phyloP scores from a whole-genome alignment of 1,140 invertebrate species.

The Drosophila bocqueti region DNA sequence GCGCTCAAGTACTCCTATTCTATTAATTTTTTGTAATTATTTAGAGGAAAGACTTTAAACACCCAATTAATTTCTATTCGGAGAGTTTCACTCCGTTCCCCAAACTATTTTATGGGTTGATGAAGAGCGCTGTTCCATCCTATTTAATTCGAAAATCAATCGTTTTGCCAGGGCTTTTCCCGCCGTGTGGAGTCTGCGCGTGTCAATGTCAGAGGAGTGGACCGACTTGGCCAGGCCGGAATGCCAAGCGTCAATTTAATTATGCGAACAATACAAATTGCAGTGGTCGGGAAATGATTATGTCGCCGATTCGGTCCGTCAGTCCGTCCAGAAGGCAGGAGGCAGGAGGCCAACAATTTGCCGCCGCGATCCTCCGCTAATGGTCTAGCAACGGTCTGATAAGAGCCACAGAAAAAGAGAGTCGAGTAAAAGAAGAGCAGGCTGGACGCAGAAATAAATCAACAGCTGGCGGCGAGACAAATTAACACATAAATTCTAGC shows the following conservation, averaged over 20 bases:
- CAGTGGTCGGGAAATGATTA: slow-evolving; percentile 71
- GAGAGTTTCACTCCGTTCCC: too few relatives aligned
- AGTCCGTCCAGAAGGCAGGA: slow-evolving; percentile 1
- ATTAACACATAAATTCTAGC: slow-evolving; percentile 83
- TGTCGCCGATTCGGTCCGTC: slow-evolving; percentile 54
- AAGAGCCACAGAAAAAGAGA: slow-evolving; percentile 18
- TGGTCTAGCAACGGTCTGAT: slow-evolving; percentile 34
- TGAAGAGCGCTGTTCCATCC: background rate
- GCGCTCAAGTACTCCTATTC: too few relatives aligned
- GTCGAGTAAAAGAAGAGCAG: background rate
- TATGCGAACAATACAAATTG: slow-evolving; percentile 84
- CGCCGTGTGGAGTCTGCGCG: slow-evolving; percentile 52
- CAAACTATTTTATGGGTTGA: too few relatives aligned
- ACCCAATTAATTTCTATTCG: too few relatives aligned
- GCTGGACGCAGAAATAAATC: slow-evolving; percentile 59
- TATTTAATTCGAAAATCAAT: background rate
- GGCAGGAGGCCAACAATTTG: slow-evolving; percentile 62
- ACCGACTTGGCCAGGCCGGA: slow-evolving; percentile 40
- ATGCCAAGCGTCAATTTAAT: slow-evolving; percentile 83
- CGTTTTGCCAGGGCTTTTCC: background rate
- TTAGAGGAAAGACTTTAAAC: too few relatives aligned
- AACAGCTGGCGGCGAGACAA: slow-evolving; percentile 74
- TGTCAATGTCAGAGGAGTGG: slow-evolving; percentile 71
- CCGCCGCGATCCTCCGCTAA: slow-evolving; percentile 22
- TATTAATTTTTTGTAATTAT: too few relatives aligned